phyloP scores from a whole-genome alignment of 2,113 vertebrate genomes.

The Brachypodius melanocephalos region DNA sequence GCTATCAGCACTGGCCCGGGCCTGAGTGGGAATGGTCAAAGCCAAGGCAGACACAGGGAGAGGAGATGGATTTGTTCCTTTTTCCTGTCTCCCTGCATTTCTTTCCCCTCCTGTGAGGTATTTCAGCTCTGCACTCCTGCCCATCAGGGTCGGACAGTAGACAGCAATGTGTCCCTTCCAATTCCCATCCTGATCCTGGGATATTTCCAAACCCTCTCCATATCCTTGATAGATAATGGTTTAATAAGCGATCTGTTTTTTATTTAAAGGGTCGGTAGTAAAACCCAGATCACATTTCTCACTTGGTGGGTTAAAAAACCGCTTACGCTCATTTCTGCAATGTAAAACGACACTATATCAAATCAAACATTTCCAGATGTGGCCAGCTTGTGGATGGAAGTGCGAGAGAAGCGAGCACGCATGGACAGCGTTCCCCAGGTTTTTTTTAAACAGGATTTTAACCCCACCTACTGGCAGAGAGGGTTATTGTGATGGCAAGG shows the following conservation, averaged over 20 bases:
- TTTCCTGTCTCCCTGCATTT: not conserved
- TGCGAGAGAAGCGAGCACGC: not conserved
- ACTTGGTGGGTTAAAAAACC: slow-evolving; percentile 88
- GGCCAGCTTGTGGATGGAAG: slow-evolving; percentile 75
- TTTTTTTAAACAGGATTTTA: slow-evolving; percentile 69
- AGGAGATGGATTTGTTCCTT: not conserved
- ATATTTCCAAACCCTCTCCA: slow-evolving; percentile 57
- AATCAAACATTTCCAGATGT: slow-evolving; percentile 99
- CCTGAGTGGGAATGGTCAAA: not conserved
- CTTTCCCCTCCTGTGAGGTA: not conserved
- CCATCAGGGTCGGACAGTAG: slow-evolving; percentile 15
- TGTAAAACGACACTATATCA: slow-evolving; percentile 99
- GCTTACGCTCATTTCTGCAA: slow-evolving; percentile 97
- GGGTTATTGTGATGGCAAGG: not conserved
- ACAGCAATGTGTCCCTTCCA: slow-evolving; percentile 54
- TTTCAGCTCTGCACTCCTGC: not conserved
- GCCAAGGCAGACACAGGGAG: not conserved
- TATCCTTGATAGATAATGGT: slow-evolving; percentile 84
- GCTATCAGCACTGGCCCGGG: not conserved
- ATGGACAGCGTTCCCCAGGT: not conserved
- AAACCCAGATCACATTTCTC: slow-evolving; percentile 90
- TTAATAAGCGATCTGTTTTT: slow-evolving; percentile 89
- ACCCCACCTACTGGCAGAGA: slow-evolving; percentile 85
- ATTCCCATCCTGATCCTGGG: slow-evolving; percentile 27
- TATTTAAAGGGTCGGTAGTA: slow-evolving; percentile 91